These are phyloP conservation scores for Drosophila orosa DNA, from an alignment of 1,140 invertebrate genomes.

Conservation along the genomic window DNA sequence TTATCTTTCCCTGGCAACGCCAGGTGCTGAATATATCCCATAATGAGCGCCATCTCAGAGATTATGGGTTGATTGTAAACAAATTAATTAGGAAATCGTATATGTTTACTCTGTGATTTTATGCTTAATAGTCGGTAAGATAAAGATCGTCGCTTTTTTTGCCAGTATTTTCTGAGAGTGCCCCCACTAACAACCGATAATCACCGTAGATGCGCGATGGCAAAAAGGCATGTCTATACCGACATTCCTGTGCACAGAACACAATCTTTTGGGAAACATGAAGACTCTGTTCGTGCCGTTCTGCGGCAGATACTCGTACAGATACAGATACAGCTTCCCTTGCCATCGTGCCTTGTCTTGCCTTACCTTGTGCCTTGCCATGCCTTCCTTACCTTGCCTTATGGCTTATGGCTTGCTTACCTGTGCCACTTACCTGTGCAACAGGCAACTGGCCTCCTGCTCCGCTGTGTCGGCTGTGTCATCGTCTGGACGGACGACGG, in stretches of 20 bases:
- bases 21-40: background rate
- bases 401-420: conserved; percentile 38
- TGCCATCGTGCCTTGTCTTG: conserved; percentile 11
- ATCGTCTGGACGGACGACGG: conserved; percentile 60
- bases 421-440: conserved; percentile 32
- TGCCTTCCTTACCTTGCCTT: background rate
- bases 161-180: conserved; percentile 27
- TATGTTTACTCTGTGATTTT: conserved; percentile 36
- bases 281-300: conserved; percentile 63
- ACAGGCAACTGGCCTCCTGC: conserved; percentile 26
- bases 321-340: conserved; percentile 42
- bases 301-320: conserved; percentile 30
- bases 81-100: conserved; percentile 48
- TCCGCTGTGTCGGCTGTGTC: conserved; percentile 51
- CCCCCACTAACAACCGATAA: conserved; percentile 62
- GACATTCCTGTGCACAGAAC: conserved; percentile 58
- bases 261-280: conserved; percentile 60
- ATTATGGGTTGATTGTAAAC: conserved; percentile 28
- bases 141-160: conserved; percentile 24
- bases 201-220: conserved; percentile 48
- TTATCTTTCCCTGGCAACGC: background rate
- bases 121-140: conserved; percentile 38
- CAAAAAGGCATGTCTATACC: conserved; percentile 55
- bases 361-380: background rate
- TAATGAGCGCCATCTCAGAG: conserved; percentile 15